Evolutionary conservation across 92 coral and sea anemone genomes (phyloP).

Genomic region (Galaxea fascicularis): DNA sequence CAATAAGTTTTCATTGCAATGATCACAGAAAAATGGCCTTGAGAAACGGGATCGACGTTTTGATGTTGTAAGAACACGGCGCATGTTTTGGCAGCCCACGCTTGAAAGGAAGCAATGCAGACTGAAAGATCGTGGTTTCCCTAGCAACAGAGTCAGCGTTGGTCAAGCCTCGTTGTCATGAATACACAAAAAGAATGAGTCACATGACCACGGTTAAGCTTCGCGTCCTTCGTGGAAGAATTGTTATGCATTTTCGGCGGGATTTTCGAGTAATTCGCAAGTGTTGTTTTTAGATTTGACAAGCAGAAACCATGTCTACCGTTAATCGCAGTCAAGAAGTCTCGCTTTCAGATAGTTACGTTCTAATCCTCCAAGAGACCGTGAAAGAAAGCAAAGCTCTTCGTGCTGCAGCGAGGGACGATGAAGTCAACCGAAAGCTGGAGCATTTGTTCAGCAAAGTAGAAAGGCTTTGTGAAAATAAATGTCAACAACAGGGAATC

Average conservation of each 20-base stretch:
- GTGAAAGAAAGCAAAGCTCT: not conserved
- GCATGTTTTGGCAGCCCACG: constrained; percentile 12
- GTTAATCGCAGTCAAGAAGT: constrained; percentile 5
- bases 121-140: constrained; percentile 7
- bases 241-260: not conserved
- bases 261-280: not conserved
- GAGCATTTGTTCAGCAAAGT: not conserved
- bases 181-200: not conserved
- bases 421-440: not conserved
- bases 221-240: not conserved
- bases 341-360: not conserved
- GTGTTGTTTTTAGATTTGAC: constrained; percentile 1
- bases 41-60: constrained; percentile 38
- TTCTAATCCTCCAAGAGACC: not conserved
- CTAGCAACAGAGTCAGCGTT: not conserved
- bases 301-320: constrained; percentile 10
- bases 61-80: too few relatives aligned
- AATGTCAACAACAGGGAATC: not conserved
- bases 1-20: constrained; percentile 6
- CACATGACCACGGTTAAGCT: not conserved
- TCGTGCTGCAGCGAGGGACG: not conserved
- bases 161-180: not conserved
- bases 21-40: constrained; percentile 36
- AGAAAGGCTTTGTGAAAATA: not conserved
- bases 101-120: not conserved